Conservation (phyloP, 37 sponge, comb jelly and placozoan species). For the Oopsacas minuta region DNA sequence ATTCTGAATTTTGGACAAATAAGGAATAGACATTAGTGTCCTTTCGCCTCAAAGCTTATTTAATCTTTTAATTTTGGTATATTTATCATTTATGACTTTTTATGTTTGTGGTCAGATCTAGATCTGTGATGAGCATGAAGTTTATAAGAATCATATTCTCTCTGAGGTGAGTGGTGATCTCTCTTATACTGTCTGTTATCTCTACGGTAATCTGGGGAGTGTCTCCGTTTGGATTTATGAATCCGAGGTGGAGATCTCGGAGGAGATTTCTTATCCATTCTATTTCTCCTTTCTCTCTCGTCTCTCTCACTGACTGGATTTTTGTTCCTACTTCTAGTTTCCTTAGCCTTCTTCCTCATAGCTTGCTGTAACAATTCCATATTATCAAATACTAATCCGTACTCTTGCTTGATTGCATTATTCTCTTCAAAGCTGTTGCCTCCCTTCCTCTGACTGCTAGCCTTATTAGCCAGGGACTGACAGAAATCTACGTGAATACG, state of each 20-base stretch:
- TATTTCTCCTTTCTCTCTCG: neutral
- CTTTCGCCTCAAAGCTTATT: no score
- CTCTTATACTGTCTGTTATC: neutral
- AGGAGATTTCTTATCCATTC: neutral
- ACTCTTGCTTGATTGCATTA: neutral
- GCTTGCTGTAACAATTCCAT: neutral
- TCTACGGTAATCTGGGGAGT: neutral
- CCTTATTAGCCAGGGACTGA: conserved; percentile 84
- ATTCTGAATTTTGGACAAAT: no score
- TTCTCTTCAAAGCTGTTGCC: neutral
- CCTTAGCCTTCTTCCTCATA: neutral
- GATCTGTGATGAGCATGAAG: neutral
- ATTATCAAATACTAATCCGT: neutral
- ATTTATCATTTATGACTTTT: no score
- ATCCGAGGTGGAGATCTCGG: neutral
- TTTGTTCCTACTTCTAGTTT: conserved; percentile 10
- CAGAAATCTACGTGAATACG: conserved; percentile 97
- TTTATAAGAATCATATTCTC: neutral
- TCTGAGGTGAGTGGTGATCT: neutral
- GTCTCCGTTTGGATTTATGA: neutral
- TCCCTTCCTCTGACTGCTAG: neutral
- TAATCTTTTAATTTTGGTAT: no score
- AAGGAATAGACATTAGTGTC: no score
- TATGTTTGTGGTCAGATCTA: neutral
- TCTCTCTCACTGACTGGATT: neutral